phyloP scores from a whole-genome alignment of 2,797 vertebrate genomes.

The Tamandua tetradactyla region DNA sequence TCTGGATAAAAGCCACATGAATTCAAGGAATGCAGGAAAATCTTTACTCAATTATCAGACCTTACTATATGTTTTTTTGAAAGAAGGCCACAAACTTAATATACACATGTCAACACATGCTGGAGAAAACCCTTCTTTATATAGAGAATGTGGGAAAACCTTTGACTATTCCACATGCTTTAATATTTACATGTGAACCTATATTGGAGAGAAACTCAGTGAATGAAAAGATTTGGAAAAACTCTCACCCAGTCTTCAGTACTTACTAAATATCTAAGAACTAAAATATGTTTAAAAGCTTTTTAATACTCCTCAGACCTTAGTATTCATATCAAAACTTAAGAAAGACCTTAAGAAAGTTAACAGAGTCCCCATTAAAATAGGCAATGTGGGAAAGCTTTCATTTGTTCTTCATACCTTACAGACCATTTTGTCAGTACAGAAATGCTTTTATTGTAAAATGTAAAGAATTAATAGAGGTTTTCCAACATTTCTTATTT shows the following conservation, averaged over 20 bases:
- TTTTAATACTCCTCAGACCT: not conserved
- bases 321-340: not conserved
- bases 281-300: not conserved
- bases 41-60: not conserved
- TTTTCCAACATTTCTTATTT: no score
- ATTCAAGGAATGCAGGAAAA: not conserved
- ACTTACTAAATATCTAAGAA: not conserved
- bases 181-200: not conserved
- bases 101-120: not conserved
- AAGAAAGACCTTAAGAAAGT: not conserved
- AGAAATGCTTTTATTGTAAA: no score
- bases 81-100: constrained; percentile 17
- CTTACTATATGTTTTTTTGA: not conserved
- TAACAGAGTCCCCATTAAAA: not conserved
- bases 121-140: not conserved
- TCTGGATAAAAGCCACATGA: not conserved
- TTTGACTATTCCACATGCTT: not conserved
- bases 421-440: not conserved
- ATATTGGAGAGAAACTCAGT: not conserved
- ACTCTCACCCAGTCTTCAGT: not conserved
- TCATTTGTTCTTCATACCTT: not conserved
- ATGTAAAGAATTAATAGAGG: no score
- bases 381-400: not conserved
- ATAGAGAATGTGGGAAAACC: not conserved
- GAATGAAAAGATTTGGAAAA: not conserved